phyloP scores from a whole-genome alignment of 2,797 vertebrate genomes.

The Varecia variegata region DNA sequence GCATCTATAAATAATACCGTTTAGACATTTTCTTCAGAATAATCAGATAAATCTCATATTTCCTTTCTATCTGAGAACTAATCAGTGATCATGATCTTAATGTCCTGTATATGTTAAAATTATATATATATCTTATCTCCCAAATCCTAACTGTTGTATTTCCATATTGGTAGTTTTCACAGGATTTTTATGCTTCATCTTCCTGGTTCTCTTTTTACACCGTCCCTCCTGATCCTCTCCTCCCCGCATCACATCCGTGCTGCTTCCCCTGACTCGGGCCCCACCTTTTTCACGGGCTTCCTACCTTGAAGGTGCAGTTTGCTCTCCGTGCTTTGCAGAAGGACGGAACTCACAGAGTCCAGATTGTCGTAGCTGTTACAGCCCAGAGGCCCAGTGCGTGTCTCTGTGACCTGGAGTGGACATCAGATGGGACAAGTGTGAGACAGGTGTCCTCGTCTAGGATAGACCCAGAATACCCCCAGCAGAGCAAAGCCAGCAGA shows the following conservation, averaged over 20 bases:
- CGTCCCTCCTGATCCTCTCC: background rate
- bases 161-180: background rate
- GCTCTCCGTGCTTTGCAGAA: conserved; percentile 99
- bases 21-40: conserved; percentile 78
- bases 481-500: background rate
- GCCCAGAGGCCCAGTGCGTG: conserved; percentile 96
- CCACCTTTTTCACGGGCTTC: background rate
- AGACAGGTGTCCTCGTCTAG: background rate
- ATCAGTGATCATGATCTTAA: conserved; percentile 78
- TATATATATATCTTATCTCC: background rate
- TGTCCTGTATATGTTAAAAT: background rate
- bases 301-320: conserved; percentile 99
- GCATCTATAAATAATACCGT: conserved; percentile 82
- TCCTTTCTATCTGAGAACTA: conserved; percentile 77
- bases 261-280: too few relatives aligned
- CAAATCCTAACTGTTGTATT: background rate
- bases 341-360: conserved; percentile 99
- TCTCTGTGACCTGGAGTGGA: conserved; percentile 94
- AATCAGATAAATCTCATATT: conserved; percentile 79
- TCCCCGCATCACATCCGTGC: rapidly evolving
- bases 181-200: background rate
- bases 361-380: conserved; percentile 99
- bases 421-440: conserved; percentile 71
- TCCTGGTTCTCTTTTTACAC: background rate
- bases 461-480: background rate